These are phyloP conservation scores for Anarsia innoxiella DNA, from an alignment of 2,888 invertebrate species.

Conservation along the genomic window DNA sequence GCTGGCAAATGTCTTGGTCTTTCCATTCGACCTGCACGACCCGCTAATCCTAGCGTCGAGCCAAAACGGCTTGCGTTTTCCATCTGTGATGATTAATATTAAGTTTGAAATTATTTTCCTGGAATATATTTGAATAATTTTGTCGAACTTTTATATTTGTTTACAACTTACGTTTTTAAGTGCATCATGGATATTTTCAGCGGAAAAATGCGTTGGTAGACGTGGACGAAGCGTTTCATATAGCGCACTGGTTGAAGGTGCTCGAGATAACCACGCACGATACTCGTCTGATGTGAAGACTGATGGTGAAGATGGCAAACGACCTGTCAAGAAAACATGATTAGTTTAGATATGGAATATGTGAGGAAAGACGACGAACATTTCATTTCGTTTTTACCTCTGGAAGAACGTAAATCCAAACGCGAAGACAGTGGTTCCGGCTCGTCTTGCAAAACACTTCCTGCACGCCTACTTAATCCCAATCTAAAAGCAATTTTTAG, in stretches of 20 bases:
- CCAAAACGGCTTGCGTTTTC: slow-evolving; percentile 78
- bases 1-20: slow-evolving; percentile 79
- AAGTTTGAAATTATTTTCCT: too few relatives aligned
- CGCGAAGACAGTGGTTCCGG: slow-evolving; percentile 66
- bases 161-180: slow-evolving; percentile 88
- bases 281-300: slow-evolving; percentile 95
- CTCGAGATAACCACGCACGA: slow-evolving; percentile 92
- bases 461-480: slow-evolving; percentile 58
- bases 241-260: slow-evolving; percentile 93
- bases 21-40: slow-evolving; percentile 62
- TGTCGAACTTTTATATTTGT: too few relatives aligned
- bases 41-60: slow-evolving; percentile 71
- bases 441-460: slow-evolving; percentile 65
- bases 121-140: too few relatives aligned
- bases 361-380: not conserved
- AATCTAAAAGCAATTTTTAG: slow-evolving; percentile 30
- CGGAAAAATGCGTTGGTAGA: slow-evolving; percentile 86
- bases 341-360: not conserved
- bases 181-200: slow-evolving; percentile 92
- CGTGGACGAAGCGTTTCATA: slow-evolving; percentile 92
- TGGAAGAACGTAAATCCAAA: slow-evolving; percentile 68
- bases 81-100: too few relatives aligned
- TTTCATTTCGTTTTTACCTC: slow-evolving; percentile 51
- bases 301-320: slow-evolving; percentile 65
- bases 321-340: slow-evolving; percentile 34